Evolutionary conservation across 2,888 invertebrate genomes (phyloP), one percentile per base, ranked within the genome.

Genomic region (Trichogramma dendrolimi): DNA sequence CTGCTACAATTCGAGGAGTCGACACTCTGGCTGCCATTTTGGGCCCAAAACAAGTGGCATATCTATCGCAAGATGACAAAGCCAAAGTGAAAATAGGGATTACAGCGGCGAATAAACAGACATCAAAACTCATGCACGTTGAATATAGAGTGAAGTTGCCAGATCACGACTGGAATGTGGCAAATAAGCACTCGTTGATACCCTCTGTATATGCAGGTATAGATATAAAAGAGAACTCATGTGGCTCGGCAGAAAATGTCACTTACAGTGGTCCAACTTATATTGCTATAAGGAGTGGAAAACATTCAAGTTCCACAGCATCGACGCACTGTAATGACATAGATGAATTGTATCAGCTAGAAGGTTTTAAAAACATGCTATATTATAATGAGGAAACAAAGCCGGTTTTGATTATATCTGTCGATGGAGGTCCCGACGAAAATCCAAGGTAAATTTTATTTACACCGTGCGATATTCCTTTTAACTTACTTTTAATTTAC

Each of bases 81-180:
- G n/a, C n/a, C n/a, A 52, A n/a, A n/a, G n/a, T n/a, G n/a, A n/a
- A n/a, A n/a, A n/a, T n/a, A n/a, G n/a, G n/a, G n/a, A n/a, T n/a
- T 14, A 70, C 77, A 43, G 78, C 79, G 40, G 80, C 75, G 57
- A 75, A 76, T 56, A 74, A 72, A 54, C 79, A 80, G 69, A 71
- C 73, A 4, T 73, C 73, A 5, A 61, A 74, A 6, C 57, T 75
- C 5, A 73, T 75, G 73, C 72, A 72, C 49, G 46, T 73, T 38
- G 70, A 73, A 27, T 73, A 72, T 58, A 55, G 63, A n/a, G n/a
- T n/a, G n/a, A n/a, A n/a, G n/a, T n/a, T n/a, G n/a, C n/a, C n/a
- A n/a, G n/a, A n/a, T n/a, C 73, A 76, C 61, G 72, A 76, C 53
- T 76, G 67, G 65, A 71, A 72, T 1, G 66, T 74, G 6, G 74